Evolutionary conservation across 2,888 invertebrate species (phyloP).

Genomic region (Cerastoderma edule): DNA sequence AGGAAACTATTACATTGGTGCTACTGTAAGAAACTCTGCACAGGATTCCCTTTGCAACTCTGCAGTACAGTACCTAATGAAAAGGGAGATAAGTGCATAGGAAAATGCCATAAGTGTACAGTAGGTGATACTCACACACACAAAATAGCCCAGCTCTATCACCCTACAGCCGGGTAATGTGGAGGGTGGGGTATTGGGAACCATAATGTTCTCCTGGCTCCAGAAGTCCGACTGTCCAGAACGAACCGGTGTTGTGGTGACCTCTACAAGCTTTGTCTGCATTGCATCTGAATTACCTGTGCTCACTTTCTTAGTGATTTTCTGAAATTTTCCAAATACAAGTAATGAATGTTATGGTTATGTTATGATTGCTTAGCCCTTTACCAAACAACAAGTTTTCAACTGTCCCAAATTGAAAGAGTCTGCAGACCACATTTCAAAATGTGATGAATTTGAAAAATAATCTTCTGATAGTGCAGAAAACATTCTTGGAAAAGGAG

Average conservation of each 20-base stretch:
- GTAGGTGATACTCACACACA: conserved; percentile 17
- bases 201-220: conserved; percentile 5
- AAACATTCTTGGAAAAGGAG: conserved; percentile 2
- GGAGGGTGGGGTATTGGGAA: conserved; percentile 7
- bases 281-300: conserved; percentile 2
- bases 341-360: not conserved
- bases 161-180: conserved; percentile 10
- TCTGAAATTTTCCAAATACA: not conserved
- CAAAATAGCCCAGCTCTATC: conserved; percentile 19
- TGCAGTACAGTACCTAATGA: no score
- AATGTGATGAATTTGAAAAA: no score
- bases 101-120: no score
- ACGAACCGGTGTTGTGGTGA: not conserved
- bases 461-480: no score
- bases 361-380: not conserved
- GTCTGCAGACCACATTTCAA: no score
- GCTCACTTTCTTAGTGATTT: conserved; percentile 15
- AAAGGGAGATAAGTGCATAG: no score
- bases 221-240: conserved; percentile 16
- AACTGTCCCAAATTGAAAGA: not conserved
- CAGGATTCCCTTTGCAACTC: no score
- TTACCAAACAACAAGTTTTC: conserved; percentile 13
- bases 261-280: conserved; percentile 11
- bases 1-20: no score
- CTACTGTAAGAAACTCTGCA: no score